phyloP scores from a whole-genome alignment of 2,113 vertebrate genomes.

The Seriola rivoliana region DNA sequence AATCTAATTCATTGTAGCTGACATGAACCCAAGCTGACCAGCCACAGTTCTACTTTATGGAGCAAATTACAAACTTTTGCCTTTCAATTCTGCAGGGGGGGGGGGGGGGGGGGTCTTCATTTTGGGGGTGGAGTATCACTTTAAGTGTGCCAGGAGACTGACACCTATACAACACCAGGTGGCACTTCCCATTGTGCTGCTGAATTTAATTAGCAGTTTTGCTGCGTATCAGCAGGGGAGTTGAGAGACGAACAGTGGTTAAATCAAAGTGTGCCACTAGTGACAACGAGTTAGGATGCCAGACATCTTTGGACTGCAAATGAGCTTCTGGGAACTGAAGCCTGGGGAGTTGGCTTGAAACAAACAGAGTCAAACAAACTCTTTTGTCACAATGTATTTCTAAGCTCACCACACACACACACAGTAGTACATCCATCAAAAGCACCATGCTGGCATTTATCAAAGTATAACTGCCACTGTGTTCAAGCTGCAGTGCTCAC shows the following conservation, averaged over 20 bases:
- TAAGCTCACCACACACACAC: neutral
- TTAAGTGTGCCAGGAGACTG: constrained; percentile 18
- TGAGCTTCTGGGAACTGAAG: constrained; percentile 44
- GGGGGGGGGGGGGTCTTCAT: neutral
- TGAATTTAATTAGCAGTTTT: constrained; percentile 77
- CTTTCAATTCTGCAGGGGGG: neutral
- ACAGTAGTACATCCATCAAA: constrained; percentile 1
- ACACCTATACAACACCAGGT: constrained; percentile 44
- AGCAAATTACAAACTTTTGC: constrained; percentile 1
- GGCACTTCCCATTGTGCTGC: constrained; percentile 56
- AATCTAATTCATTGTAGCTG: neutral
- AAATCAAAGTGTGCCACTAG: constrained; percentile 68
- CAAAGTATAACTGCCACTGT: constrained; percentile 17
- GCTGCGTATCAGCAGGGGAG: constrained; percentile 65
- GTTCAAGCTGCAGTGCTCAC: neutral
- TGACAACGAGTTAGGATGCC: constrained; percentile 50
- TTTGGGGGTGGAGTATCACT: neutral
- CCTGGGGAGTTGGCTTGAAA: constrained; percentile 44
- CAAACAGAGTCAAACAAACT: constrained; percentile 43
- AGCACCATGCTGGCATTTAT: constrained; percentile 19
- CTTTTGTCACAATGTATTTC: neutral
- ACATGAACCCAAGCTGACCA: neutral
- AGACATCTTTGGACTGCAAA: constrained; percentile 61
- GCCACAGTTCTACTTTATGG: neutral
- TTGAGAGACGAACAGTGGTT: constrained; percentile 59